phyloP scores from a whole-genome alignment of 2,113 vertebrate genomes.

The Corydoras sp. region DNA sequence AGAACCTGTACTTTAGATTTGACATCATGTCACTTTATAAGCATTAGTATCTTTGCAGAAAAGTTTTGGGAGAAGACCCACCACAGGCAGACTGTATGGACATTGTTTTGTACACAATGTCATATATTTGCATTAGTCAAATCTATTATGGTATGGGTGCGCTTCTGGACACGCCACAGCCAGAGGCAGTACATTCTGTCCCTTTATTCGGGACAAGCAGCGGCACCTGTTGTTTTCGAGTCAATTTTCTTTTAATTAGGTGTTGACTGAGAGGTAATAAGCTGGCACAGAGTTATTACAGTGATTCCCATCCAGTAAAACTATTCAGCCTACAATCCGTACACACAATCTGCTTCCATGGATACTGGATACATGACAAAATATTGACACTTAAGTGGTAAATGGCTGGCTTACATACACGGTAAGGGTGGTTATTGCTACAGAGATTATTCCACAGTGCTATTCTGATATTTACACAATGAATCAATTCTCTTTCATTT shows the following conservation, averaged over 20 bases:
- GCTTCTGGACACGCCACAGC: neutral
- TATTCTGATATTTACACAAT: no score
- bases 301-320: neutral
- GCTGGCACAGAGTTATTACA: neutral
- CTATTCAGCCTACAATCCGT: no score
- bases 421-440: no score
- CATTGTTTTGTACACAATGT: neutral
- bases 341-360: neutral
- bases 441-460: no score
- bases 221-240: neutral
- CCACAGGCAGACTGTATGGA: neutral
- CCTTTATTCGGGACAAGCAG: slow-evolving; percentile 9
- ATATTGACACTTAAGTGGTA: no score
- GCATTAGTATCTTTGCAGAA: neutral
- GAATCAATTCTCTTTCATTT: no score
- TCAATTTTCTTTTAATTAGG: neutral
- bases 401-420: no score
- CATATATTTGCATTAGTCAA: neutral
- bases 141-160: neutral
- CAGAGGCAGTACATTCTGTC: slow-evolving; percentile 20
- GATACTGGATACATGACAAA: no score
- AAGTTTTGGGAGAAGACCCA: neutral
- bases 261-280: neutral
- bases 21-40: neutral
- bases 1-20: neutral